These are phyloP conservation scores for Cyprinodon diabolis DNA, from an alignment of 2,797 vertebrate species.

Conservation along the genomic window DNA sequence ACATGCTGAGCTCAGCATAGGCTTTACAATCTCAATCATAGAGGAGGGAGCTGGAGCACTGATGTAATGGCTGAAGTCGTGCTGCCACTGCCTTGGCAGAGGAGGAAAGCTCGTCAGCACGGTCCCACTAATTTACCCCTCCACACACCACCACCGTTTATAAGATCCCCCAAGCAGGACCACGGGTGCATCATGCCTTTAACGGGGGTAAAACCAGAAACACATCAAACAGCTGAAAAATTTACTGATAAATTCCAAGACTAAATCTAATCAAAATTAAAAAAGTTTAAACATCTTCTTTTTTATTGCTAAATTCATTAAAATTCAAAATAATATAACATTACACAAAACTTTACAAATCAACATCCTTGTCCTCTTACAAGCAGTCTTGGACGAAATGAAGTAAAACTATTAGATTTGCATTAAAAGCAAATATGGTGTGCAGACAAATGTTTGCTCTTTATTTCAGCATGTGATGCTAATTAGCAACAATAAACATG, in stretches of 20 bases:
- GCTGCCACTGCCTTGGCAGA: constrained; percentile 78
- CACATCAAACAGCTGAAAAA: background rate
- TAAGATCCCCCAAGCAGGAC: constrained; percentile 40
- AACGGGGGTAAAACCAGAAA: constrained; percentile 48
- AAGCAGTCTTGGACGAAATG: background rate
- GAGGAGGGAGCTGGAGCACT: constrained; percentile 69
- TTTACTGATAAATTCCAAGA: background rate
- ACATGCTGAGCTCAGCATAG: constrained; percentile 80
- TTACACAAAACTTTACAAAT: background rate
- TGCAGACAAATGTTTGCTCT: background rate
- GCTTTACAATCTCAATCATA: constrained; percentile 78
- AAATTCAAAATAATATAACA: background rate
- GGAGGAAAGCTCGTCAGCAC: constrained; percentile 76
- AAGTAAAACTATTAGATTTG: background rate
- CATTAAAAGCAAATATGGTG: too few species aligned
- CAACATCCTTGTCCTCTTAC: background rate
- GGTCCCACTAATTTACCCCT: constrained; percentile 68
- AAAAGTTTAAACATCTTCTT: background rate
- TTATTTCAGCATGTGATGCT: background rate
- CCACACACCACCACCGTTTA: constrained; percentile 5
- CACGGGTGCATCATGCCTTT: constrained; percentile 76
- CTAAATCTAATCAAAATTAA: background rate
- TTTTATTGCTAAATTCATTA: background rate
- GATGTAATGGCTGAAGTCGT: constrained; percentile 75
- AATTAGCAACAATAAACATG: too few species aligned